Percentiles rank a stretch among this genome's conserved stretches.
Evolutionary conservation across 2,888 invertebrate genomes (phyloP).

Genomic region (Arge pagana): DNA sequence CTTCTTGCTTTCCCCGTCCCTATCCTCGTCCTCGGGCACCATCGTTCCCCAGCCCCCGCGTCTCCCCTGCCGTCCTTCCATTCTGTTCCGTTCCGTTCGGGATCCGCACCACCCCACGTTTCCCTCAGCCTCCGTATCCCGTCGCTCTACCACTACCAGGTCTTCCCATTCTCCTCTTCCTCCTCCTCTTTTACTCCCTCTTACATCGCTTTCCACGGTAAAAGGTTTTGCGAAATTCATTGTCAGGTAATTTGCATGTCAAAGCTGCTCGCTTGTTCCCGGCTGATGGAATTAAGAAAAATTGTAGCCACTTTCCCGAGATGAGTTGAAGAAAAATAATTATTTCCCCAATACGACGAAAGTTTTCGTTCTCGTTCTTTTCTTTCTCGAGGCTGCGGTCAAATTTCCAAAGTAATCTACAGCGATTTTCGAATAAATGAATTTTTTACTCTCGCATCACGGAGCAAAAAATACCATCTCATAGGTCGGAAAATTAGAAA

Average conservation of each 20-base stretch:
- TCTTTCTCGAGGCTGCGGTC: too few species aligned
- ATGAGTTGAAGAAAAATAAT: constrained; percentile 36
- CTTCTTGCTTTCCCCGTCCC: constrained; percentile 37
- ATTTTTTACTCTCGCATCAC: too few species aligned
- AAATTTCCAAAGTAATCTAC: too few species aligned
- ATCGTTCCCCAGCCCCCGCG: constrained; percentile 6
- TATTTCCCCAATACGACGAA: constrained; percentile 15
- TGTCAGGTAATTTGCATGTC: constrained; percentile 56
- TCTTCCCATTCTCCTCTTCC: constrained; percentile 19
- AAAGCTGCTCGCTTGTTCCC: constrained; percentile 39
- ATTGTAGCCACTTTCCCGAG: constrained; percentile 39
- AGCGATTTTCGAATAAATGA: too few species aligned
- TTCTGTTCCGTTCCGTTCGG: constrained; percentile 16
- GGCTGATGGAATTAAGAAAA: constrained; percentile 28
- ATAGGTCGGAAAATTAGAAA: too few species aligned
- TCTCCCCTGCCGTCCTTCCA: constrained; percentile 2
- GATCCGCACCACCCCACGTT: constrained; percentile 22
- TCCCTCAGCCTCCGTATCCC: constrained; percentile 29
- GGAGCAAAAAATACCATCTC: too few species aligned
- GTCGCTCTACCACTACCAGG: constrained; percentile 19
- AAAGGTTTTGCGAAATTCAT: constrained; percentile 58
- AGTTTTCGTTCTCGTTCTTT: too few species aligned
- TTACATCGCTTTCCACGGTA: constrained; percentile 47
- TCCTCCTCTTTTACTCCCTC: constrained; percentile 34
- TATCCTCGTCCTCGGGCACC: constrained; percentile 3